A percentile compares a stretch with the other conserved stretches of the same genome.
phyloP scores from a whole-genome alignment of 1,140 invertebrate genomes.

The Lepidurus arcticus region DNA sequence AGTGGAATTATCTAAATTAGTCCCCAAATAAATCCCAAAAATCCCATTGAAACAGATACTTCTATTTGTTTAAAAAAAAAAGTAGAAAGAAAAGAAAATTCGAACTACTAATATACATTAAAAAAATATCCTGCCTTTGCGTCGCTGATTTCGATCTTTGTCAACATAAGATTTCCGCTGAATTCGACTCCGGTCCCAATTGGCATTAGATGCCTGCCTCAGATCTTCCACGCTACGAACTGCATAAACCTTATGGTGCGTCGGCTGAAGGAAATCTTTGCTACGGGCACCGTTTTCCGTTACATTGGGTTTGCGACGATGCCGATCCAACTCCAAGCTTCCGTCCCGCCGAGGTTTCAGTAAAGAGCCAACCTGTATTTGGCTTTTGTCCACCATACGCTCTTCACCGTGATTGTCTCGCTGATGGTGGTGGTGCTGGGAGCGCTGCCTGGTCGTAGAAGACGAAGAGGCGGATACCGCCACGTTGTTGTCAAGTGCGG shows the following conservation, averaged over 20 bases:
- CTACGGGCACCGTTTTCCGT: neutral
- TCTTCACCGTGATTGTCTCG: conserved; percentile 23
- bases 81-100: neutral
- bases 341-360: neutral
- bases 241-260: conserved; percentile 9
- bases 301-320: neutral
- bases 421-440: conserved; percentile 18
- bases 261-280: conserved; percentile 7
- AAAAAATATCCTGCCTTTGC: neutral
- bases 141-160: neutral
- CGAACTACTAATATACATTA: too few species aligned
- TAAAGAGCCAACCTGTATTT: neutral
- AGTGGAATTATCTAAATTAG: neutral
- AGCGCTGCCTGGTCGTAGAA: conserved; percentile 35
- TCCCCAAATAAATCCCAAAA: neutral
- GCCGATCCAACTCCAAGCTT: neutral
- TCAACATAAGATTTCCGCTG: neutral
- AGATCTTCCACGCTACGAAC: neutral
- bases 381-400: neutral
- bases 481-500: conserved; percentile 48
- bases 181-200: neutral
- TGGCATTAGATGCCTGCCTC: neutral
- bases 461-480: conserved; percentile 44
- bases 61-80: neutral
- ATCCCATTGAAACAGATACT: neutral